Conservation (phyloP, 2,113 vertebrate species). For the Cyprinodon variegatus region DNA sequence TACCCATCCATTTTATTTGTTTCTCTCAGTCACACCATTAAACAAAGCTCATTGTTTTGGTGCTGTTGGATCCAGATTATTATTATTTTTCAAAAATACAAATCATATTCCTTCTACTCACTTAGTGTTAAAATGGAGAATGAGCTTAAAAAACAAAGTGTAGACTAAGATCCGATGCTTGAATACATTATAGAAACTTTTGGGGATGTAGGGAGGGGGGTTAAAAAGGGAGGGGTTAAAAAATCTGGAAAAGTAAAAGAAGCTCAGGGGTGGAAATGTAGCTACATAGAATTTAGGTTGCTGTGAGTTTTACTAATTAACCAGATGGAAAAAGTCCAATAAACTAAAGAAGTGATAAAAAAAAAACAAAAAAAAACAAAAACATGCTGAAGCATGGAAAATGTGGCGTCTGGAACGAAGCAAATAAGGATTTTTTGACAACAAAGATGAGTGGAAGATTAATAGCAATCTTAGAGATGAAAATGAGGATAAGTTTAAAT, state of each 20-base stretch:
- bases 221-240: neutral
- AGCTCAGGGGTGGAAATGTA: neutral
- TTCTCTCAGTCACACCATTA: slow-evolving; percentile 44
- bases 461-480: neutral
- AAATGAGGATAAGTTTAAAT: neutral
- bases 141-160: neutral
- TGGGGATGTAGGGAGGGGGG: neutral
- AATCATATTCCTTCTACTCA: slow-evolving; percentile 2
- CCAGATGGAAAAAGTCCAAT: neutral
- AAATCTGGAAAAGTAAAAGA: neutral
- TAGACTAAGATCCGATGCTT: neutral
- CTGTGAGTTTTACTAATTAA: neutral
- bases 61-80: slow-evolving; percentile 18
- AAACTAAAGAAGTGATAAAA: neutral
- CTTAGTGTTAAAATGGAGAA: neutral
- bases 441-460: neutral
- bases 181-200: neutral
- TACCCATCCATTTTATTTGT: slow-evolving; percentile 57
- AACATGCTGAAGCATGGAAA: neutral
- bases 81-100: slow-evolving; percentile 22
- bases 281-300: neutral
- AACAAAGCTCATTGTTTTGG: slow-evolving; percentile 63
- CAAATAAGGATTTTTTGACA: neutral
- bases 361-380: too few species aligned
- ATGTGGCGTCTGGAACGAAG: neutral